Evolutionary conservation across 2,797 vertebrate species (phyloP).

Genomic region (Somateria mollissima): DNA sequence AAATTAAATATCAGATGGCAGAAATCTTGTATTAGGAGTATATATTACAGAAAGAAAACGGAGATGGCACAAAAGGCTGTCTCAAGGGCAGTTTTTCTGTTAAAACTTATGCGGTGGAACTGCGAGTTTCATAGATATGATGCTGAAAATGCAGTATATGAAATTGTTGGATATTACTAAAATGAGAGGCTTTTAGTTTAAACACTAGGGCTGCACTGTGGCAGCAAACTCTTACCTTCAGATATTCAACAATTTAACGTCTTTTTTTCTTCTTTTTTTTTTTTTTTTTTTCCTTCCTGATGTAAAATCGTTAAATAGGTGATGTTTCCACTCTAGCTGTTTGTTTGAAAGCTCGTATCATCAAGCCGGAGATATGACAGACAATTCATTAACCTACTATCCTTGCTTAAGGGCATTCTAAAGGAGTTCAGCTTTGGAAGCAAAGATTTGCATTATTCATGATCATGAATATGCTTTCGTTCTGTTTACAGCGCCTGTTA

Average conservation of each 20-base stretch:
- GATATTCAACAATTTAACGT: not conserved
- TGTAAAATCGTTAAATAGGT: not conserved
- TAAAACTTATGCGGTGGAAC: not conserved
- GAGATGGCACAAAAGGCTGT: not conserved
- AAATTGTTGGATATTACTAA: not conserved
- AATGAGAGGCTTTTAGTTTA: not conserved
- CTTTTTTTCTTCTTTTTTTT: no score
- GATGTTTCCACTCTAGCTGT: not conserved
- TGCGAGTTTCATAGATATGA: not conserved
- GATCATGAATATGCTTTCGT: not conserved
- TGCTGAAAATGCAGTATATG: not conserved
- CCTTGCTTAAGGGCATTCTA: not conserved
- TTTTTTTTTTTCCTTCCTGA: not conserved
- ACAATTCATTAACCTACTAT: conserved; percentile 2
- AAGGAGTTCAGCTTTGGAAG: not conserved
- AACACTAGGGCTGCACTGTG: not conserved
- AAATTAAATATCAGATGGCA: not conserved
- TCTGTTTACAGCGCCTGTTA: conserved; percentile 15
- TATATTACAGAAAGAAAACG: not conserved
- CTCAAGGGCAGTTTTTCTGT: not conserved
- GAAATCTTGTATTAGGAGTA: not conserved
- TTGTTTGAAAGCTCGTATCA: not conserved
- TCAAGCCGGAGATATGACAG: not conserved
- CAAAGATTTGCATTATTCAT: conserved; percentile 9
- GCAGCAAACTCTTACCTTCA: not conserved